Evolutionary conservation across 2,797 vertebrate species (phyloP), one percentile per base, ranked within the genome.

Genomic region (Mormyrops boulengeri): DNA sequence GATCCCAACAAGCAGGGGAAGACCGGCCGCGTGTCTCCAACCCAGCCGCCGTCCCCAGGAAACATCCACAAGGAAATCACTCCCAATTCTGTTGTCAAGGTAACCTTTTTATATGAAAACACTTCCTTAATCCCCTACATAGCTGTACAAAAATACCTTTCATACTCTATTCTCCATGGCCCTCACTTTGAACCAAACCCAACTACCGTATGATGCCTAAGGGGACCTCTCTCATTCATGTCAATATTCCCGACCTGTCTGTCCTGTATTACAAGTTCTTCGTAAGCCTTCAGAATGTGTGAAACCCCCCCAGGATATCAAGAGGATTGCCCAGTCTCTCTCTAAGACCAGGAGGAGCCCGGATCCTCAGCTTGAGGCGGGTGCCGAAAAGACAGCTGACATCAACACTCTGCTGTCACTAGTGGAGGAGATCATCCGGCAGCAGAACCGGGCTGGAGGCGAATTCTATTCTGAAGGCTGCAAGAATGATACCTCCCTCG

Each of bases 11-110:
- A 95, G 85, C 92, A 93, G 0, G 95, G 94, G 60, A 97, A 96
- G 91, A 93, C 92, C 0, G 95, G 93, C 0, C 93, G 93, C 3
- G 95, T 96, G 44, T 94, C 95, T 52, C 95, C 96, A 1, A 93
- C 93, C 2, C 92, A 94, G 62, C 93, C 91, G 0, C 87, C 93
- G 19, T 95, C 93, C 0, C 90, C 95, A 1, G 92, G 94, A 90
- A 95, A 92, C 89, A 62, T 92, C 57, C 94, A 94, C 49, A 95
- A 94, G 6, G 92, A 94, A 80, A 96, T 98, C 92, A 98, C 98
- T 14, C 94, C 97, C 22, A 97, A 98, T 44, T 95, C 96, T n/a
- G 96, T 99, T 90, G 96, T 95, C 89, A 97, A 99, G 97, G 98
- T 95, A 90, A 89, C 19, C 62, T 19, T 41, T 8, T 30, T 11